Evolutionary conservation across 2,113 vertebrate species (phyloP), one percentile per base, ranked within the genome.

Genomic region (Sebastes fasciatus): DNA sequence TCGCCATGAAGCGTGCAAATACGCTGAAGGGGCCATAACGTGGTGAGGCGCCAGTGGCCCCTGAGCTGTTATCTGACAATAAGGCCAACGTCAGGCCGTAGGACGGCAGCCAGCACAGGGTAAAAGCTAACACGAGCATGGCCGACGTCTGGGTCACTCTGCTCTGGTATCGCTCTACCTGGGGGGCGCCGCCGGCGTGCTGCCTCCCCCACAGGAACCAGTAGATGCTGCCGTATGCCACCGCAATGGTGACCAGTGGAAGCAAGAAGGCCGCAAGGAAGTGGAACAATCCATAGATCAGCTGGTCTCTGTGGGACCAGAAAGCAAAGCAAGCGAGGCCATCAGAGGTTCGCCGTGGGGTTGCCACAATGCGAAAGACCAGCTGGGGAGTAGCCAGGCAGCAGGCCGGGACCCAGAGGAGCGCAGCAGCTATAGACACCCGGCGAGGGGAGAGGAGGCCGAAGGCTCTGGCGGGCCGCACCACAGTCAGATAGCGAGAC

Each of bases 101-200:
- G 21, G 96, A 95, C 0, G 95, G 96, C 87, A 96, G 74, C 95
- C 96, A 95, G 90, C 95, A 95, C 14, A 95, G 7, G 3, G 95
- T 83, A 12, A 96, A 96, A 11, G 93, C 93, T 79, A 96, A 58
- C 71, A 96, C 96, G 79, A 96, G 85, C 89, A 95, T 77, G 40
- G 93, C 93, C 0, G 93, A 95, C 0, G 94, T 96, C 74, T 92
- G 84, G 4, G 95, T 95, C 57, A 96, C 94, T 87, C 90, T 91
- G 14, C 62, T 89, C 70, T 96, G 95, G 82, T 96, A 94, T 46
- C 89, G 93, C 78, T 96, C 94, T 6, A 95, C 87, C 34, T 91
- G 94, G 2, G 90, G 93, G 11, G 73, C 84, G 21, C 74, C 83
- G 57, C 73, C 54, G 0, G 66, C 13, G 0, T 48, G 82, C n/a